Evolutionary conservation across 2,113 vertebrate species (phyloP).

Genomic region (Anhinga rufa): DNA sequence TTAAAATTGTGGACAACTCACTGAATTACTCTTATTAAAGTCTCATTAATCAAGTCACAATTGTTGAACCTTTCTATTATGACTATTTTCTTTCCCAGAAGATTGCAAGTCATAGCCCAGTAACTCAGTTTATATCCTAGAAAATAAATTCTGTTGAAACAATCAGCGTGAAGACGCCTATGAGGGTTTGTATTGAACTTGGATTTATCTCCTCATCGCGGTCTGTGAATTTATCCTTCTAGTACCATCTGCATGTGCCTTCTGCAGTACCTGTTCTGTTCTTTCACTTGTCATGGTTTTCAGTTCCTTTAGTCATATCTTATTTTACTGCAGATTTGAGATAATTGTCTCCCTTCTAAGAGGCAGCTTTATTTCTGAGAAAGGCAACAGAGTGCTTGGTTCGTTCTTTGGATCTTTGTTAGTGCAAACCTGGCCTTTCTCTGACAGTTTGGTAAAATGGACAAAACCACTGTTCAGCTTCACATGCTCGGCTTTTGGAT

Average conservation of each 20-base stretch:
- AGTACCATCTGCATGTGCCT: neutral
- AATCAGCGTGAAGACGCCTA: neutral
- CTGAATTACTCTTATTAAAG: neutral
- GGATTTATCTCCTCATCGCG: neutral
- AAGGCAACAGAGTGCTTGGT: neutral
- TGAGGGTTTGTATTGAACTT: neutral
- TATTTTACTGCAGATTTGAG: neutral
- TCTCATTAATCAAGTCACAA: neutral
- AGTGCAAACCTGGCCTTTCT: neutral
- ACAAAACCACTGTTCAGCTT: neutral
- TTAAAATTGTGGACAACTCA: neutral
- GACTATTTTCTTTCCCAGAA: neutral
- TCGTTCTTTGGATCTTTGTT: neutral
- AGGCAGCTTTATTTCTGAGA: neutral
- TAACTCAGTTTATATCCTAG: neutral
- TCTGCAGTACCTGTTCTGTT: neutral
- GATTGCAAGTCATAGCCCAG: neutral
- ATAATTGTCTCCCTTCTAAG: neutral
- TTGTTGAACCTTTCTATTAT: neutral
- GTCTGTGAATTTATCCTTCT: neutral
- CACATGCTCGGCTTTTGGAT: neutral
- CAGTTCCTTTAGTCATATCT: neutral
- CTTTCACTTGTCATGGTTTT: neutral
- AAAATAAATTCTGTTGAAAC: neutral
- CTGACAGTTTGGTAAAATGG: neutral